phyloP scores from a whole-genome alignment of 2,888 invertebrate genomes.

The Erebia palarica region DNA sequence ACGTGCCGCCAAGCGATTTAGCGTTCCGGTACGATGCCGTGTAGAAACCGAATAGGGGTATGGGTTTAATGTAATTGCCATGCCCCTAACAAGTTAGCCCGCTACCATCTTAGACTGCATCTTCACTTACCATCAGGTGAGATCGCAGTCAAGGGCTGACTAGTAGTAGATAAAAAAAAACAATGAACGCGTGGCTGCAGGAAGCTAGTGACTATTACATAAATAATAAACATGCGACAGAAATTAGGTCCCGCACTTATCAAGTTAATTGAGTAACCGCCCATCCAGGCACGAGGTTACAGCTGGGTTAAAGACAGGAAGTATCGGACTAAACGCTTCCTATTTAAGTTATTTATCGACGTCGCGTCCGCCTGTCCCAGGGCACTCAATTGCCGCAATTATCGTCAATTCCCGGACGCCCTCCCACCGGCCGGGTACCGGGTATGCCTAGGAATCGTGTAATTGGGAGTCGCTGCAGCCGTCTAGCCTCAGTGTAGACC shows the following conservation, averaged over 20 bases:
- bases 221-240: background rate
- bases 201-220: background rate
- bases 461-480: slow-evolving; percentile 49
- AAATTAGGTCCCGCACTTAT: background rate
- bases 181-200: background rate
- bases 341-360: slow-evolving; percentile 32
- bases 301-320: slow-evolving; percentile 13
- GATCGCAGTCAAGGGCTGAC: too few species aligned
- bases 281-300: slow-evolving; percentile 9
- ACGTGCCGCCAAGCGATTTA: too few species aligned
- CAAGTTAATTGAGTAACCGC: background rate
- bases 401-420: slow-evolving; percentile 46
- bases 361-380: slow-evolving; percentile 12
- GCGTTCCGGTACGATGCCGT: too few species aligned
- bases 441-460: slow-evolving; percentile 45
- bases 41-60: too few species aligned
- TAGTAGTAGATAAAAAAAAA: too few species aligned
- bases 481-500: slow-evolving; percentile 34
- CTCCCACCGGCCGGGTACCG: slow-evolving; percentile 43
- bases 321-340: slow-evolving; percentile 33
- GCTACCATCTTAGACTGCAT: too few species aligned
- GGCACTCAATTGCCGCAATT: slow-evolving; percentile 49
- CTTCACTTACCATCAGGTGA: too few species aligned
- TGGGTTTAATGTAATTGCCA: too few species aligned
- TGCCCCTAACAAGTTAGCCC: too few species aligned